Evolutionary conservation across 2,797 vertebrate genomes (phyloP).

Genomic region (Margarornis squamiger): DNA sequence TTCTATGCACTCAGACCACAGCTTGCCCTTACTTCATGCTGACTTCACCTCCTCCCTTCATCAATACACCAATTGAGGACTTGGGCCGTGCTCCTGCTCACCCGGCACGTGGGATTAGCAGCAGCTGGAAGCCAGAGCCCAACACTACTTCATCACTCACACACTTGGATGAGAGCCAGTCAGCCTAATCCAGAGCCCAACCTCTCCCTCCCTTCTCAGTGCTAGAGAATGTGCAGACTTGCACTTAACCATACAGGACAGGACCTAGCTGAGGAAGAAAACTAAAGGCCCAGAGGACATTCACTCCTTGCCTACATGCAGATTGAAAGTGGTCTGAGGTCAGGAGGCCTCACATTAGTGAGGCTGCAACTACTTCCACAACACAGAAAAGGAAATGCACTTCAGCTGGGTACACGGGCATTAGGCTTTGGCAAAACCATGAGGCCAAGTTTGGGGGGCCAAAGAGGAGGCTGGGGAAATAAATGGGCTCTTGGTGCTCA

Average conservation of each 20-base stretch:
- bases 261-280: background rate
- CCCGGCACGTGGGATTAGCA: background rate
- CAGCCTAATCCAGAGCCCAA: background rate
- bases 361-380: background rate
- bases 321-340: background rate
- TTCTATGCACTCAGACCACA: background rate
- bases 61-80: background rate
- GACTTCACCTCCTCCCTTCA: constrained; percentile 24
- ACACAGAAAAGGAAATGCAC: background rate
- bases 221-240: constrained; percentile 43
- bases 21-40: background rate
- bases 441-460: background rate
- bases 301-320: background rate
- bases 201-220: constrained; percentile 36
- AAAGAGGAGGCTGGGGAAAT: background rate
- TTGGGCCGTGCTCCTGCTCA: constrained; percentile 19
- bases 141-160: constrained; percentile 44
- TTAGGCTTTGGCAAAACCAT: background rate
- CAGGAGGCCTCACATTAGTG: background rate
- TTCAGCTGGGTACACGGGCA: background rate
- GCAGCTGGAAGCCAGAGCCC: constrained; percentile 55
- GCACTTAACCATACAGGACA: background rate
- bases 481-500: background rate
- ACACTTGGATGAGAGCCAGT: constrained; percentile 37
- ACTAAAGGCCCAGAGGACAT: background rate